Evolutionary conservation across 2,888 invertebrate species (phyloP).

Genomic region (Entomobrya proxima): DNA sequence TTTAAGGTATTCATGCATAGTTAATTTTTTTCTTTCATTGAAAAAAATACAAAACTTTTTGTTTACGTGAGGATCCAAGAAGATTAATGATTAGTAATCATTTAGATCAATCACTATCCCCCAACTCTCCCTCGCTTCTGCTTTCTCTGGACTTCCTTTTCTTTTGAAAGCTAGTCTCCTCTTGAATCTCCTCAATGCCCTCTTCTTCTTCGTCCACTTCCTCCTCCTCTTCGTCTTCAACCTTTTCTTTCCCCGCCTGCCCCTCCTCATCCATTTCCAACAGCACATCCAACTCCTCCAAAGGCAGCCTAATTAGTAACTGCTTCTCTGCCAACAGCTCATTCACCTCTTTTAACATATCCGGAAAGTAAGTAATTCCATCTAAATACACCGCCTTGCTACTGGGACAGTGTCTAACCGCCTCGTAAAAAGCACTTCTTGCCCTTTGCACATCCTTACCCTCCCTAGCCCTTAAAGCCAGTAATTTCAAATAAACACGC

Average conservation of each 20-base stretch:
- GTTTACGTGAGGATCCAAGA: neutral
- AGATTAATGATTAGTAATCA: neutral
- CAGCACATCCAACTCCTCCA: slow-evolving; percentile 72
- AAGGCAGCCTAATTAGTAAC: slow-evolving; percentile 67
- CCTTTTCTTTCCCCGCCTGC: neutral
- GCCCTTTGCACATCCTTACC: slow-evolving; percentile 69
- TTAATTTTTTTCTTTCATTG: too few relatives aligned
- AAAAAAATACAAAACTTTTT: too few relatives aligned
- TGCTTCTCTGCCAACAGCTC: slow-evolving; percentile 72
- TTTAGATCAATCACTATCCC: slow-evolving; percentile 29
- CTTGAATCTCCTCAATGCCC: neutral
- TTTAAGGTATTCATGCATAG: too few relatives aligned
- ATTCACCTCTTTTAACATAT: slow-evolving; percentile 70
- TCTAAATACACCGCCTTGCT: slow-evolving; percentile 73
- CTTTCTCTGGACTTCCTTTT: slow-evolving; percentile 20
- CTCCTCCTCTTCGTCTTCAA: neutral
- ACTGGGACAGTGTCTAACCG: slow-evolving; percentile 73
- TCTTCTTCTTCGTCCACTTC: neutral
- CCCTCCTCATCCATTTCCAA: slow-evolving; percentile 69
- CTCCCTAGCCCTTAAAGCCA: slow-evolving; percentile 67
- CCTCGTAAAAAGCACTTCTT: slow-evolving; percentile 70
- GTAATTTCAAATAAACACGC: slow-evolving; percentile 74
- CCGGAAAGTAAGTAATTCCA: slow-evolving; percentile 73
- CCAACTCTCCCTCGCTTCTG: slow-evolving; percentile 55
- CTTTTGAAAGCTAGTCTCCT: neutral